These are phyloP conservation scores for Antheraea mylitta DNA, from an alignment of 1,140 invertebrate species.

Conservation along the genomic window DNA sequence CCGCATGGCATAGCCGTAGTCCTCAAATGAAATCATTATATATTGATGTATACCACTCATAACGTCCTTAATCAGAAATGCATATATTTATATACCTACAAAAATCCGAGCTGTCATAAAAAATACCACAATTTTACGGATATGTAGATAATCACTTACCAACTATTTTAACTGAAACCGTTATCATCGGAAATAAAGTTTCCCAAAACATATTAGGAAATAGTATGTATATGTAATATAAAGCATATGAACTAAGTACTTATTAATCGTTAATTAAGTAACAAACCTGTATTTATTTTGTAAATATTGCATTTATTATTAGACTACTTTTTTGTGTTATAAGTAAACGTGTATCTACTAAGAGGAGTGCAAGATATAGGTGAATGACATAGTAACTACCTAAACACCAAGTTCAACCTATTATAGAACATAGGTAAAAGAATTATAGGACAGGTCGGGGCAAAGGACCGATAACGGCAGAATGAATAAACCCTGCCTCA, in stretches of 20 bases:
- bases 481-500: conserved; percentile 61
- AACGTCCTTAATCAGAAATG: no score
- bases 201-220: conserved; percentile 34
- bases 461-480: conserved; percentile 59
- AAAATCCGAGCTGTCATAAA: no score
- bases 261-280: background rate
- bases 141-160: conserved; percentile 21
- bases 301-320: no score
- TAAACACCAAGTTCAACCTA: background rate
- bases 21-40: no score
- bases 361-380: background rate
- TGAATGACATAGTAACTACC: background rate
- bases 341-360: no score
- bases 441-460: conserved; percentile 56
- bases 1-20: no score
- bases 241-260: no score
- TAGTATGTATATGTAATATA: background rate
- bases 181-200: conserved; percentile 40
- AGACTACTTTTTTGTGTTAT: no score
- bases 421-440: conserved; percentile 50
- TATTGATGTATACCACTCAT: no score
- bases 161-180: conserved; percentile 28
- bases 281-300: no score
- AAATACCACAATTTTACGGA: no score
- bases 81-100: no score